These are phyloP conservation scores for Melanophora roralis DNA, from an alignment of 2,888 invertebrate species.

Conservation along the genomic window DNA sequence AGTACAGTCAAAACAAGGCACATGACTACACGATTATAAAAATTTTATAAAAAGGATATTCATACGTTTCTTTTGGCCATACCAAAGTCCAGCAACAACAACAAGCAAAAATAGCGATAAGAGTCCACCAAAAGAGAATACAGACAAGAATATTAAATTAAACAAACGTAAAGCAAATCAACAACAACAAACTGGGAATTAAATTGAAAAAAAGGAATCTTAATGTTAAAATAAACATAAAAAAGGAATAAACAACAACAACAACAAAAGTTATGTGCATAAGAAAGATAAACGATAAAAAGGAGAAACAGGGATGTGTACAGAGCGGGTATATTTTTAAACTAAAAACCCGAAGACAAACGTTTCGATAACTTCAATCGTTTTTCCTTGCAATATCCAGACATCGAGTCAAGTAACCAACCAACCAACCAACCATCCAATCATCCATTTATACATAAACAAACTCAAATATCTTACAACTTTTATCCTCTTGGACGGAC, in stretches of 20 bases:
- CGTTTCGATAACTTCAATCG: slow-evolving; percentile 35
- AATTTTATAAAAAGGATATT: slow-evolving; percentile 40
- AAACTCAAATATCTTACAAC: slow-evolving; percentile 12
- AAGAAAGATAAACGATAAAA: slow-evolving; percentile 20
- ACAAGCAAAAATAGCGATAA: background rate
- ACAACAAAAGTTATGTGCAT: too few relatives aligned
- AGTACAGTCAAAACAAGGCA: slow-evolving; percentile 45
- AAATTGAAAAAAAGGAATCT: slow-evolving; percentile 43
- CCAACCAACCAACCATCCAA: slow-evolving; percentile 7
- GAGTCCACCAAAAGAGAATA: slow-evolving; percentile 15
- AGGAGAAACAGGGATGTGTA: slow-evolving; percentile 50
- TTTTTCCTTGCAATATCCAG: slow-evolving; percentile 1
- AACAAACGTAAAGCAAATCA: slow-evolving; percentile 25
- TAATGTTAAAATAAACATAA: slow-evolving; percentile 8
- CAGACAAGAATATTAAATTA: slow-evolving; percentile 20
- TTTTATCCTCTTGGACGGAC: slow-evolving; percentile 40
- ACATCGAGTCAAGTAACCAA: background rate
- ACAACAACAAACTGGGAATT: background rate
- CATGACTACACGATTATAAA: slow-evolving; percentile 20
- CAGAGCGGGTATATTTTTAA: background rate
- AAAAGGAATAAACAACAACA: slow-evolving; percentile 9
- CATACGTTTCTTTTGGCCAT: slow-evolving; percentile 22
- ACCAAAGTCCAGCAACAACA: slow-evolving; percentile 14
- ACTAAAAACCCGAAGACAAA: slow-evolving; percentile 13
- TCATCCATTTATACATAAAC: background rate